Evolutionary conservation across 2,888 invertebrate genomes (phyloP), one percentile per base, ranked within the genome.

Genomic region (Drosophila yooni): DNA sequence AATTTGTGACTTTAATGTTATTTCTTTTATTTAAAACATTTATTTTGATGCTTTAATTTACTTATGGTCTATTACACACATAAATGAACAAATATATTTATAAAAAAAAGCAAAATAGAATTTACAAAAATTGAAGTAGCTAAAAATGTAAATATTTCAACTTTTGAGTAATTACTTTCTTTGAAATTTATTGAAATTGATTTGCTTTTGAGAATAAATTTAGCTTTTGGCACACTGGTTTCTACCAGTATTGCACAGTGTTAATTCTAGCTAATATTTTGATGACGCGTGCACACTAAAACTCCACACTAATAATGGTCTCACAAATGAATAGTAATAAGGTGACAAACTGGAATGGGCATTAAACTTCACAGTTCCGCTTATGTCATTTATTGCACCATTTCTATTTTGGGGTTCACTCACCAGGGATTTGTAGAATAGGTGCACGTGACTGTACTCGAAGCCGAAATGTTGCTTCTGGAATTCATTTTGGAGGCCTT

Each of bases 351-450:
- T 46, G 27, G n/a, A 36, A 63, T 60, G 63, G 46, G 27, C 34
- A 27, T 66, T 38, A 4, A 27, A 31, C 8, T 8, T 27, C 21
- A 33, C 43, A 68, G 21, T 46, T 53, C 21, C n/a, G 56, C 8
- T 31, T 51, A 1, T 34, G 34, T 4, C 27, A 48, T 13, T 21
- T 34, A 25, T 46, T 18, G 6, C n/a, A 51, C 27, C 5, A 10
- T 27, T 11, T 29, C 0, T n/a, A 4, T 11, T 29, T 51, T n/a
- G 27, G 27, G 6, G 18, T 27, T 29, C 40, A 79, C 82, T 85
- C 88, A 92, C 93, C 91, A 92, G 92, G 27, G 93, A 93, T 75
- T 89, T 89, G 72, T 92, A 91, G 81, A 93, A 93, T 59, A 92
- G 82, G 53, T 93, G 92, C 21, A 91, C 85, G 56, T 91, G 88